Evolutionary conservation across 2,113 vertebrate species (phyloP).

Genomic region (Xiphophorus hellerii): DNA sequence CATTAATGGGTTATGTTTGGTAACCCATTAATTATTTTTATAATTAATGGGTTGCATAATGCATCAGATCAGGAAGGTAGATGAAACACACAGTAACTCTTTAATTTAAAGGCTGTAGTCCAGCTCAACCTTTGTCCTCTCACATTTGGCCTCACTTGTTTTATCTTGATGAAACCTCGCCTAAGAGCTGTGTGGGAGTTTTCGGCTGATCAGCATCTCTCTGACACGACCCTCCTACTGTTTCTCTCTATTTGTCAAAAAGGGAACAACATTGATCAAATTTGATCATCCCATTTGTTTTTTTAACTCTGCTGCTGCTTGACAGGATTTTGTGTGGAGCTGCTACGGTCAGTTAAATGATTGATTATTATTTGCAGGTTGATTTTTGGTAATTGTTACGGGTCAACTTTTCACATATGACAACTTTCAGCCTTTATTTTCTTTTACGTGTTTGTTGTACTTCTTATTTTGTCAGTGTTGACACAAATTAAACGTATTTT

Average conservation of each 20-base stretch:
- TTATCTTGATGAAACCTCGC: conserved; percentile 2
- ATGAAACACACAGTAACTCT: background rate
- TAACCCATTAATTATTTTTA: background rate
- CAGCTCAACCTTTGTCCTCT: background rate
- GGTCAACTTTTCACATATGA: background rate
- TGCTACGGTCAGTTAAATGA: background rate
- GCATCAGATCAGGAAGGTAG: background rate
- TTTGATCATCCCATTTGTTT: background rate
- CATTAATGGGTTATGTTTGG: background rate
- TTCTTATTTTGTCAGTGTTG: background rate
- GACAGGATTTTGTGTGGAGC: background rate
- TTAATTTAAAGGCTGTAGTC: background rate
- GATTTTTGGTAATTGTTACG: background rate
- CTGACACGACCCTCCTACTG: conserved; percentile 5
- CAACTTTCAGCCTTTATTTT: background rate
- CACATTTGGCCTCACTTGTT: background rate
- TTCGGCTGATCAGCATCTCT: conserved; percentile 4
- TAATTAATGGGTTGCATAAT: background rate
- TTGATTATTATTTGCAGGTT: background rate
- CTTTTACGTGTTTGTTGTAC: background rate
- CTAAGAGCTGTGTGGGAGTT: conserved; percentile 5
- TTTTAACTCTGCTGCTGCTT: background rate
- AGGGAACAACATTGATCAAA: background rate
- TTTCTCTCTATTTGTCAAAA: background rate
- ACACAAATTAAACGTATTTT: background rate